These are phyloP conservation scores for Macrobrachium rosenbergii DNA, from an alignment of 1,140 invertebrate species.

Conservation along the genomic window DNA sequence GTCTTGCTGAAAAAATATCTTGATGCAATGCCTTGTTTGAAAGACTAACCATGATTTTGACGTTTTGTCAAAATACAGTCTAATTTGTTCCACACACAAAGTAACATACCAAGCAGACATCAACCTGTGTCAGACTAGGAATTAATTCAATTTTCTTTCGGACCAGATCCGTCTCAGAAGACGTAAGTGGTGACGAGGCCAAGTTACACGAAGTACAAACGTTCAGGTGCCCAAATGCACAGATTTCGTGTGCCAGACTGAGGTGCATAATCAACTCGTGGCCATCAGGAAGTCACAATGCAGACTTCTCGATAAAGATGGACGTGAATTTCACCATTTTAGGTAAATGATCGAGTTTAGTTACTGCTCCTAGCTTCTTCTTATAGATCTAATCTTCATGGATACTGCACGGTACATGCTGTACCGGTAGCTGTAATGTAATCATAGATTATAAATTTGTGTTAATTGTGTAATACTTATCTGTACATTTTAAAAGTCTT, in stretches of 20 bases:
- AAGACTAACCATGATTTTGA: no score
- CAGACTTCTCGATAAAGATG: slow-evolving; percentile 15
- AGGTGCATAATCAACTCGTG: slow-evolving; percentile 11
- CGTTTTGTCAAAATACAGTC: no score
- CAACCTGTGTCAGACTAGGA: background rate
- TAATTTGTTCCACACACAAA: no score
- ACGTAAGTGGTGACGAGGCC: background rate
- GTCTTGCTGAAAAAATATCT: no score
- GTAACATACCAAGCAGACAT: background rate
- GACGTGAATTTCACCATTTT: slow-evolving; percentile 35
- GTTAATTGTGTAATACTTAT: no score
- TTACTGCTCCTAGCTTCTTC: no score
- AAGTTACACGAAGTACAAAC: background rate
- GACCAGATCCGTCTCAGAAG: background rate
- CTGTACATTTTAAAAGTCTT: no score
- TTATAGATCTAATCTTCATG: no score
- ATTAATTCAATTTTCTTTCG: background rate
- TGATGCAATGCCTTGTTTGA: no score
- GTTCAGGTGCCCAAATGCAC: slow-evolving; percentile 29
- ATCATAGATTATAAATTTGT: no score
- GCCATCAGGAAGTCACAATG: background rate
- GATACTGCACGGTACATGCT: no score
- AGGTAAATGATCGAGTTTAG: slow-evolving; percentile 5
- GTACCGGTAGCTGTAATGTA: no score
- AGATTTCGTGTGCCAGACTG: slow-evolving; percentile 32